Percentiles rank a stretch among this genome's conserved stretches.
Evolutionary conservation across 92 coral and sea anemone species (phyloP).

Genomic region (Isaurus tuberculatus): DNA sequence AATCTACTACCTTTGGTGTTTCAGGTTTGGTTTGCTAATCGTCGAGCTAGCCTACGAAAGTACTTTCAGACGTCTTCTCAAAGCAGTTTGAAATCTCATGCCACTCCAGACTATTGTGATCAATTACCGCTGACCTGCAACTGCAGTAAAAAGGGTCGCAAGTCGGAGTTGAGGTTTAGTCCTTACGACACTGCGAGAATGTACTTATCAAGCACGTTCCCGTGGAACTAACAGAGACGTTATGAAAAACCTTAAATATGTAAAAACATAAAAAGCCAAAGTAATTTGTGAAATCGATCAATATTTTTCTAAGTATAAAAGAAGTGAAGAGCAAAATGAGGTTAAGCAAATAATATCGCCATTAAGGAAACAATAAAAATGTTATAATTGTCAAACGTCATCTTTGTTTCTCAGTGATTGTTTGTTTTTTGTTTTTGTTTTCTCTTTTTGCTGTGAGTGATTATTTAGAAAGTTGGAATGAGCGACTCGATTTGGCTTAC

Average conservation of each 20-base stretch:
- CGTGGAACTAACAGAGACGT: not conserved
- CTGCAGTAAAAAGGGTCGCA: not conserved
- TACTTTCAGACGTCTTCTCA: not conserved
- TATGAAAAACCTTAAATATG: not conserved
- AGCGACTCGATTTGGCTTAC: too few relatives aligned
- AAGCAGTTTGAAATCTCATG: not conserved
- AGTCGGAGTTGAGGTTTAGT: not conserved
- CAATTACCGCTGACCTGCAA: conserved; percentile 3
- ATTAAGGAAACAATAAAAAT: too few relatives aligned
- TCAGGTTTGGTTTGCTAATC: conserved; percentile 32
- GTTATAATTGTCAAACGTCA: too few relatives aligned
- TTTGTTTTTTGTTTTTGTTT: too few relatives aligned
- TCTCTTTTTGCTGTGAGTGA: too few relatives aligned
- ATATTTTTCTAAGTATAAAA: not conserved
- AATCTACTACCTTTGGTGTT: not conserved
- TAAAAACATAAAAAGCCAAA: not conserved
- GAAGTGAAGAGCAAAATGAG: too few relatives aligned
- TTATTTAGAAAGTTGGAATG: too few relatives aligned
- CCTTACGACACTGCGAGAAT: not conserved
- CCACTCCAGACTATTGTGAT: not conserved
- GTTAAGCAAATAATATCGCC: too few relatives aligned
- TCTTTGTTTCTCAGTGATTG: too few relatives aligned
- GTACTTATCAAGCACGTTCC: not conserved
- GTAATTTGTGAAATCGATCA: not conserved
- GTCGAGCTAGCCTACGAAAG: conserved; percentile 29